A percentile compares a stretch with the other conserved stretches of the same genome.
These are phyloP conservation scores for Lytechinus pictus DNA, from an alignment of 35 echinoderm and acorn worm genomes.

Conservation along the genomic window DNA sequence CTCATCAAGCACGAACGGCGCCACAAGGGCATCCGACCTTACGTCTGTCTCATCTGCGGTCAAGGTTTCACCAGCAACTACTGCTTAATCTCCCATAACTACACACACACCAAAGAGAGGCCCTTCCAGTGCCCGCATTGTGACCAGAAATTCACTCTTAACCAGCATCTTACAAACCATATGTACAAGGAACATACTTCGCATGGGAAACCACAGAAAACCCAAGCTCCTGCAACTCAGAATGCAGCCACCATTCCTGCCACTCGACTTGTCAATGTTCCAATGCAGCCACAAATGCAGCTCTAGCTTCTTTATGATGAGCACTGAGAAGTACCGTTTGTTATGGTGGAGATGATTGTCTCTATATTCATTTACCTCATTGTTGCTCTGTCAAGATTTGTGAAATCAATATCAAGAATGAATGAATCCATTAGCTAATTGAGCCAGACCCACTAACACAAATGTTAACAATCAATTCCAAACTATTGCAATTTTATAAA, in stretches of 20 bases:
- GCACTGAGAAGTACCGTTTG: too few relatives aligned
- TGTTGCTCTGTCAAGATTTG: background rate
- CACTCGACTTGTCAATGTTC: background rate
- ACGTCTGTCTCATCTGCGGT: conserved; percentile 68
- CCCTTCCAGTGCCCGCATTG: conserved; percentile 63
- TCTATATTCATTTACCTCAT: background rate
- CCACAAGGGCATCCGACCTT: conserved; percentile 55
- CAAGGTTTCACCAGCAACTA: conserved; percentile 86
- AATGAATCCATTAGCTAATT: background rate
- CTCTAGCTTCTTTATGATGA: background rate
- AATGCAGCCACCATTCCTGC: background rate
- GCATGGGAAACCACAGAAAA: background rate
- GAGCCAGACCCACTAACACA: background rate
- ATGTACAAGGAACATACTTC: conserved; percentile 17
- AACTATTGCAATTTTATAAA: background rate
- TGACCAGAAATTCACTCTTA: conserved; percentile 57
- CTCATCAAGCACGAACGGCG: conserved; percentile 55
- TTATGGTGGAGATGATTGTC: background rate
- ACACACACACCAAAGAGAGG: conserved; percentile 73
- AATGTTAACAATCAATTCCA: background rate
- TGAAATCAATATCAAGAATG: background rate
- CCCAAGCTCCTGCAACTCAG: background rate
- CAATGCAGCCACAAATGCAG: background rate
- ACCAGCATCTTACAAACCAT: conserved; percentile 40
- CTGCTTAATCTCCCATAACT: conserved; percentile 62